A percentile compares a stretch with the other conserved stretches of the same genome.
Evolutionary conservation across 1,140 invertebrate genomes (phyloP).

Genomic region (Drosophila burlai): DNA sequence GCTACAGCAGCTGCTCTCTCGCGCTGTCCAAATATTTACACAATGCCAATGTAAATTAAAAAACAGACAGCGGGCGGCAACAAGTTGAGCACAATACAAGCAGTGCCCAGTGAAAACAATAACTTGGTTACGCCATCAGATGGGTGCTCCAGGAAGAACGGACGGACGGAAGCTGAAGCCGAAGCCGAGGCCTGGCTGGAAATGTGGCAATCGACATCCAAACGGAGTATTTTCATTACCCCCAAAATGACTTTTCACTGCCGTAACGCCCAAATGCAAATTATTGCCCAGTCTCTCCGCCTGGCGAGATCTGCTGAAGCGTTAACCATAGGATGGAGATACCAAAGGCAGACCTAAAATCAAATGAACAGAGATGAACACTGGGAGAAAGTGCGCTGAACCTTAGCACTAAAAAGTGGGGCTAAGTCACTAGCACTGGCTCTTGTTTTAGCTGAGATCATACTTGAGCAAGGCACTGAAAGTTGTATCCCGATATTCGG

Average conservation of each 20-base stretch:
- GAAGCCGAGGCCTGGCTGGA: background rate
- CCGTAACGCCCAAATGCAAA: constrained; percentile 41
- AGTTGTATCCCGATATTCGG: background rate
- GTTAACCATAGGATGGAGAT: constrained; percentile 60
- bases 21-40: constrained; percentile 79
- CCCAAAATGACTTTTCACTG: constrained; percentile 25
- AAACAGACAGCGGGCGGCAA: constrained; percentile 78
- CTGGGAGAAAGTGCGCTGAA: background rate
- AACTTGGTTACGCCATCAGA: constrained; percentile 20
- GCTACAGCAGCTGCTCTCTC: constrained; percentile 48
- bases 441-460: background rate
- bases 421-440: no score
- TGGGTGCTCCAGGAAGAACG: background rate
- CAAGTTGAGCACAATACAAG: constrained; percentile 75
- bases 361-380: constrained; percentile 48
- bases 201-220: constrained; percentile 5
- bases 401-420: background rate
- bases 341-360: constrained; percentile 37
- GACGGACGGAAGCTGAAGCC: background rate
- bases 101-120: constrained; percentile 37
- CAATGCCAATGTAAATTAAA: constrained; percentile 84
- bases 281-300: constrained; percentile 19
- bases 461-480: background rate
- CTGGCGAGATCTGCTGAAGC: constrained; percentile 38
- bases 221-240: constrained; percentile 19